phyloP scores from a whole-genome alignment of 2,888 invertebrate species.

The Linyphia triangularis region DNA sequence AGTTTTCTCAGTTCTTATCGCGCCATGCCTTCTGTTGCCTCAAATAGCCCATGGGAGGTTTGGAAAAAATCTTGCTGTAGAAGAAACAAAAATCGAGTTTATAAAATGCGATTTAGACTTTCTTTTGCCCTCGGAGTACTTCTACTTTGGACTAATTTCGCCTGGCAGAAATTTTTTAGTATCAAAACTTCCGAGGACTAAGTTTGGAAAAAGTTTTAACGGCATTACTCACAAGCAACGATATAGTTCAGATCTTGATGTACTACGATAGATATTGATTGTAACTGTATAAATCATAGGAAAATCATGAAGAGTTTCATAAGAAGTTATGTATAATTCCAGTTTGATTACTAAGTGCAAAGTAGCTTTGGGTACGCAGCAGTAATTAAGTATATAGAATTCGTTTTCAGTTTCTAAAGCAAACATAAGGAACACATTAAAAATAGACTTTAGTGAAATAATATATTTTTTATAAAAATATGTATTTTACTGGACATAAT shows the following conservation, averaged over 20 bases:
- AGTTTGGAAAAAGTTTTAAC: slow-evolving; percentile 36
- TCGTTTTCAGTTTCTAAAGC: no score
- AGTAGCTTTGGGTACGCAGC: no score
- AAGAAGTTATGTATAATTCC: no score
- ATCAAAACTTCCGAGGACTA: slow-evolving; percentile 12
- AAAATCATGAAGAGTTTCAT: no score
- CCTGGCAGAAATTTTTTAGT: not conserved
- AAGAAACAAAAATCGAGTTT: slow-evolving; percentile 47
- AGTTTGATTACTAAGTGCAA: no score
- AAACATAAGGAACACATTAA: no score
- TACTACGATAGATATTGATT: not conserved
- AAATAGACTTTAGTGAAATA: no score
- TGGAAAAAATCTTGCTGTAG: slow-evolving; percentile 1
- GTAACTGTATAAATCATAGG: no score
- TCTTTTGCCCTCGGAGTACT: slow-evolving; percentile 14
- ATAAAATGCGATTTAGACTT: slow-evolving; percentile 55
- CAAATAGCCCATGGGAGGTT: slow-evolving; percentile 37
- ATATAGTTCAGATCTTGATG: not conserved
- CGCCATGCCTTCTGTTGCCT: slow-evolving; percentile 36
- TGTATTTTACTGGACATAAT: no score
- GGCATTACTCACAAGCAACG: slow-evolving; percentile 5
- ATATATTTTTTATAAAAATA: no score
- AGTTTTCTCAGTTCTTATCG: slow-evolving; percentile 42
- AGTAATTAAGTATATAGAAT: no score
- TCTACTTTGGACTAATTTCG: slow-evolving; percentile 25